Base-by-base conservation (phyloP, 2,797 vertebrate genomes). In the Ciconia nigra region DNA sequence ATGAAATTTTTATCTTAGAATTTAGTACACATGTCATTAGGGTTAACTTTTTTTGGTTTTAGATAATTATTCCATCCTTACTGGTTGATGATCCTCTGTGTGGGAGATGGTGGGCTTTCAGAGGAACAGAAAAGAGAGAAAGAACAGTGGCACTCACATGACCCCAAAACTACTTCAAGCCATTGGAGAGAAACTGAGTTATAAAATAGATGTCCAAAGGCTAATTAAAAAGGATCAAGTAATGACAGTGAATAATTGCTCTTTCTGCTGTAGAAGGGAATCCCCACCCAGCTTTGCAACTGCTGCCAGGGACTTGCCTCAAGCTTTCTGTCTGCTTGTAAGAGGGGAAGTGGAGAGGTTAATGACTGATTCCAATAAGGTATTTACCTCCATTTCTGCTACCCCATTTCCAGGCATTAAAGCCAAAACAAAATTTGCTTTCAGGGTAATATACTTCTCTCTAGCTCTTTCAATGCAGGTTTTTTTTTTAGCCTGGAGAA, bases 201-300 rank as follows among this genome's bases (percentile, higher is more conserved):
- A 49, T 46, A 35, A 79, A 77, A 83, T n/a, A 39, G 33, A 57
- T 29, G 17, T 80, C 71, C 78, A 73, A 93, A 77, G 57, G 52
- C 54, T 78, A 85, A 81, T 86, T 93, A 42, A 73, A 94, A 85
- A 49, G 26, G 72, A 71, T 55, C 62, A 79, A 58, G 67, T 41
- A 87, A 71, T 49, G 62, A 82, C 11, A 63, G 39, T 3, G 19
- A 83, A 73, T 51, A 94, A 91, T 74, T 62, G 12, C 11, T 69
- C 41, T 82, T 90, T 84, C 72, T 92, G 81, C 39, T 86, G 22
- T 76, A 59, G 61, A 74, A 93, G 90, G 91, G 87, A 94, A 95
- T 94, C 71, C 66, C 81, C 82, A 94, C 33, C 71, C 67, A 89
- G n/a, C 81, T 57, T 52, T 83, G 58, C 59, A 92, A 19, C 28